These are phyloP conservation scores for Phenacoccus solenopsis DNA, from an alignment of 1,140 invertebrate species.

Conservation along the genomic window DNA sequence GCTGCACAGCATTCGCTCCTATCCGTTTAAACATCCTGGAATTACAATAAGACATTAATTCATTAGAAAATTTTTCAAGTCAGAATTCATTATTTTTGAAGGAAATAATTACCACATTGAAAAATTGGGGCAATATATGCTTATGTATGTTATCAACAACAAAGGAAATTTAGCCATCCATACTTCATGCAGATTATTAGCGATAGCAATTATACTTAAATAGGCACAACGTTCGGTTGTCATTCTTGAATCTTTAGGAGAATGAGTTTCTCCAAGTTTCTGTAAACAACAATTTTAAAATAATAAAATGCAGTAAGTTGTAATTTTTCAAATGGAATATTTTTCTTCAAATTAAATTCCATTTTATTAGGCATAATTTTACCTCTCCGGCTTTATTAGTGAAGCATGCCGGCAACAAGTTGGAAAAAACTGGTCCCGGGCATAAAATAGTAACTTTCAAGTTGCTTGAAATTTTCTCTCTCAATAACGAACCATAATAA, in stretches of 20 bases:
- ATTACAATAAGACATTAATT: neutral
- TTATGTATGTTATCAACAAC: slow-evolving; percentile 47
- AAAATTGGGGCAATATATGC: slow-evolving; percentile 49
- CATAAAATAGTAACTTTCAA: slow-evolving; percentile 58
- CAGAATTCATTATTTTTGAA: no score
- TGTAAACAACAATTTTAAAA: slow-evolving; percentile 29
- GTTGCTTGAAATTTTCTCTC: slow-evolving; percentile 45
- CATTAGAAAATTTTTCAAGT: neutral
- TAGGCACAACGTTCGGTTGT: slow-evolving; percentile 55
- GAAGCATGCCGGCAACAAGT: slow-evolving; percentile 55
- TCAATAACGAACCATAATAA: slow-evolving; percentile 49
- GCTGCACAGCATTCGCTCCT: neutral
- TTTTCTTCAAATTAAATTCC: neutral
- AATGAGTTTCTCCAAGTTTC: slow-evolving; percentile 41
- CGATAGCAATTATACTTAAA: slow-evolving; percentile 57
- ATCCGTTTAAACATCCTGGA: neutral
- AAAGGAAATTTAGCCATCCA: slow-evolving; percentile 58
- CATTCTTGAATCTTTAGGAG: slow-evolving; percentile 46
- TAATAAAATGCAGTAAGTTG: neutral
- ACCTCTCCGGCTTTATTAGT: slow-evolving; percentile 50
- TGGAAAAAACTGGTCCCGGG: slow-evolving; percentile 60
- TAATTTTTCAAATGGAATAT: neutral
- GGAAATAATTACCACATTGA: slow-evolving; percentile 38
- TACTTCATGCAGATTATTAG: slow-evolving; percentile 58
- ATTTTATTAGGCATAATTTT: slow-evolving; percentile 22